These are phyloP conservation scores for Pantherophis alleghaniensis DNA, from an alignment of 2,797 vertebrate species.

Conservation along the genomic window DNA sequence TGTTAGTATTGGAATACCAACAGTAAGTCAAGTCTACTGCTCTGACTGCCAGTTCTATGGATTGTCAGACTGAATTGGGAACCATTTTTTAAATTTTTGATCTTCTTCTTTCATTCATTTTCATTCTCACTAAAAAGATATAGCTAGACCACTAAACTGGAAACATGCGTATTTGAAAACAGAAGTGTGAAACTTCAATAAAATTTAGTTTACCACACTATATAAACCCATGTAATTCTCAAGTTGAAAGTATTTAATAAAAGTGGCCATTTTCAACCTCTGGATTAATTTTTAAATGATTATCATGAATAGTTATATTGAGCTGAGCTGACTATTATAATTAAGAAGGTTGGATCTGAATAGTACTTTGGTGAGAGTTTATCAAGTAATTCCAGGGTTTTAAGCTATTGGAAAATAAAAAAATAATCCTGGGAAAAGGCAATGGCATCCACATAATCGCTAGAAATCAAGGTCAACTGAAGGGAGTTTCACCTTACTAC, in stretches of 20 bases:
- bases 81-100: not conserved
- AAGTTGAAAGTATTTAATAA: not conserved
- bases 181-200: not conserved
- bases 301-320: not conserved
- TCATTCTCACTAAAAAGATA: not conserved
- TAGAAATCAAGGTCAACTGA: not conserved
- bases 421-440: not conserved
- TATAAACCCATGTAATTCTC: not conserved
- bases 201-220: not conserved
- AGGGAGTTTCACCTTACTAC: not conserved
- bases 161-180: not conserved
- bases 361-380: not conserved
- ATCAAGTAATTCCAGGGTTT: not conserved
- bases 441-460: not conserved
- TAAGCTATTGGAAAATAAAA: not conserved
- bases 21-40: not conserved
- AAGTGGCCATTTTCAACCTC: not conserved
- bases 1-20: not conserved
- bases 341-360: not conserved
- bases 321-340: not conserved
- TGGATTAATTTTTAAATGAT: not conserved
- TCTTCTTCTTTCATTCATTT: not conserved
- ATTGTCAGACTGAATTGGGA: not conserved
- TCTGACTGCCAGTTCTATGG: not conserved
- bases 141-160: not conserved